Conservation (phyloP, 2,113 vertebrate genomes). For the Poecile atricapillus region DNA sequence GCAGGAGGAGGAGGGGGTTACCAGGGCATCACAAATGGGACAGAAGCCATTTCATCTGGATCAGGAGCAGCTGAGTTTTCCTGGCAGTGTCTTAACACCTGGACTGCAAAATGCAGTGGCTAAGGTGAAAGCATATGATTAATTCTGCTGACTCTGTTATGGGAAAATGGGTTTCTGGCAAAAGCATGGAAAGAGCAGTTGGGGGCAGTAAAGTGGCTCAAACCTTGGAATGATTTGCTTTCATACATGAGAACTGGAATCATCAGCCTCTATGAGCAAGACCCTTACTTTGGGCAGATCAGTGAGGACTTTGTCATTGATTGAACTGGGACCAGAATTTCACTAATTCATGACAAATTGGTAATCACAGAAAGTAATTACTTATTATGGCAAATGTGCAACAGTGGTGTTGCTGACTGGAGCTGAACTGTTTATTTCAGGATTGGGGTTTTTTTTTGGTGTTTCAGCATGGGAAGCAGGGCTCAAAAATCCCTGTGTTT, state of each 20-base stretch:
- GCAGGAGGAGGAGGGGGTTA: background rate
- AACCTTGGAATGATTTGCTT: background rate
- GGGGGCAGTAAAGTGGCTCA: background rate
- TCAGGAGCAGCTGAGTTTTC: background rate
- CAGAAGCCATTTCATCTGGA: background rate
- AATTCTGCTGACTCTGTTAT: background rate
- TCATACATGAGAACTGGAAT: background rate
- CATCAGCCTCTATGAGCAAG: background rate
- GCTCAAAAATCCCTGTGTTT: background rate
- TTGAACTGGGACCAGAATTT: background rate
- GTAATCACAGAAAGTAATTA: background rate
- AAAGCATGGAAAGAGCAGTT: background rate
- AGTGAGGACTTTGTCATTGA: background rate
- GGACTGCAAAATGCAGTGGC: background rate
- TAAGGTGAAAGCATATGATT: background rate
- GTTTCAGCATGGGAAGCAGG: background rate
- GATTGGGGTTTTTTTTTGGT: fast-evolving
- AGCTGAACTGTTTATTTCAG: background rate
- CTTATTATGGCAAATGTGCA: background rate
- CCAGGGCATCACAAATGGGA: background rate
- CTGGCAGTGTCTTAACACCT: background rate
- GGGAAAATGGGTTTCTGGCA: background rate
- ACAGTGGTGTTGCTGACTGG: background rate
- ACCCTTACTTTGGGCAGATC: background rate
- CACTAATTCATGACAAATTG: background rate